phyloP scores from a whole-genome alignment of 1,140 invertebrate genomes.

The Nebria ingens region DNA sequence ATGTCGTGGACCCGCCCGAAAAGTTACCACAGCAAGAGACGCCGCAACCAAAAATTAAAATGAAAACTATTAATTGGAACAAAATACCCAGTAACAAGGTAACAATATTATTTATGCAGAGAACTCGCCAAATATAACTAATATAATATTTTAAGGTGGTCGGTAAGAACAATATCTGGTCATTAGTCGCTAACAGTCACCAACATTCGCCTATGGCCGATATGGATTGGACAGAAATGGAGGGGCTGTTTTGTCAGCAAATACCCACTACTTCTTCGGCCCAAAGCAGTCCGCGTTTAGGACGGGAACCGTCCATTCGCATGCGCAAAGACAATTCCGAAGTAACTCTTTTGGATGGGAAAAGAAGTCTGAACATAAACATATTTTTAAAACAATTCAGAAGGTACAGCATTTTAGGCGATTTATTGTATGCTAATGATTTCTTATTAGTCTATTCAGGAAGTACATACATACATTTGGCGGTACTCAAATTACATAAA shows the following conservation, averaged over 20 bases:
- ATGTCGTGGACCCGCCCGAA: slow-evolving; percentile 19
- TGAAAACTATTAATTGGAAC: slow-evolving; percentile 92
- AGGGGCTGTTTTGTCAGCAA: slow-evolving; percentile 85
- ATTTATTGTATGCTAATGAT: no score
- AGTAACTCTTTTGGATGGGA: slow-evolving; percentile 81
- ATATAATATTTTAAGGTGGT: slow-evolving; percentile 45
- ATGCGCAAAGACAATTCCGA: slow-evolving; percentile 58
- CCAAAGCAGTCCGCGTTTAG: slow-evolving; percentile 41
- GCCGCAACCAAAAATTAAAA: slow-evolving; percentile 80
- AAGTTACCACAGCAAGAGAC: slow-evolving; percentile 74
- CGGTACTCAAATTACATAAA: no score
- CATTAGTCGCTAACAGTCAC: slow-evolving; percentile 72
- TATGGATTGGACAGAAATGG: slow-evolving; percentile 85
- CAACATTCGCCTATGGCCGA: slow-evolving; percentile 68
- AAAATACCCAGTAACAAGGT: slow-evolving; percentile 83
- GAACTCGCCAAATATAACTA: not conserved
- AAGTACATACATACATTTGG: no score
- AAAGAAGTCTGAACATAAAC: slow-evolving; percentile 91
- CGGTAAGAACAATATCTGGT: slow-evolving; percentile 87
- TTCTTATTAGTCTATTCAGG: no score
- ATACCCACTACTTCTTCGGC: slow-evolving; percentile 45
- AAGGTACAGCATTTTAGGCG: slow-evolving; percentile 50
- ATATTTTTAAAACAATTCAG: slow-evolving; percentile 97
- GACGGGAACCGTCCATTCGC: slow-evolving; percentile 35
- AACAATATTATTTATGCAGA: slow-evolving; percentile 11